A percentile compares a stretch with the other conserved stretches of the same genome.
These are phyloP conservation scores for Micoletzkya japonica DNA, from an alignment of 2,888 invertebrate genomes.

Conservation along the genomic window DNA sequence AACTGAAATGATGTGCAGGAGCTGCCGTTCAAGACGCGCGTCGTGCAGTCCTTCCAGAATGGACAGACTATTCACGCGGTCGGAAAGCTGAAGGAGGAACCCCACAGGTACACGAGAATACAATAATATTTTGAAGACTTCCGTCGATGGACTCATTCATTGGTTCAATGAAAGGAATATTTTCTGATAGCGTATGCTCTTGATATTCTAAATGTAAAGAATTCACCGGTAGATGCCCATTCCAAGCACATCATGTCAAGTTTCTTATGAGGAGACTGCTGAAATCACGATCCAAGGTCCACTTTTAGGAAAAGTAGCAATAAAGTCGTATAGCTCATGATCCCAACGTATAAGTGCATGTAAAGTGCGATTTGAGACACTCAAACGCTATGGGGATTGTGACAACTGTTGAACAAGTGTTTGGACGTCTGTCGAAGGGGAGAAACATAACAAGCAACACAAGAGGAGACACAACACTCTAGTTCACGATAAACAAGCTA, in stretches of 20 bases:
- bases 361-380: too few relatives aligned
- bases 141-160: background rate
- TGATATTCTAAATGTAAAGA: too few relatives aligned
- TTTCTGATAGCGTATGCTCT: too few relatives aligned
- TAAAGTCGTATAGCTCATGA: too few relatives aligned
- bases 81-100: constrained; percentile 57
- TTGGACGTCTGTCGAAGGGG: background rate
- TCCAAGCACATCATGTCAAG: too few relatives aligned
- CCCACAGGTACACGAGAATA: constrained; percentile 49
- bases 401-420: background rate
- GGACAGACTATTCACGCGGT: constrained; percentile 62
- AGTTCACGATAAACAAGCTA: background rate
- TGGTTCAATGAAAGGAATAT: too few relatives aligned
- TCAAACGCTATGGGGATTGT: background rate
- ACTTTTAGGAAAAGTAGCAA: too few relatives aligned
- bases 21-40: constrained; percentile 62
- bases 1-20: constrained; percentile 38
- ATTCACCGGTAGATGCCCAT: too few relatives aligned
- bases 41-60: constrained; percentile 58
- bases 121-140: too few relatives aligned
- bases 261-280: too few relatives aligned
- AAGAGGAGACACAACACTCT: background rate
- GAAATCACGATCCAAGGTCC: too few relatives aligned
- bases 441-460: background rate
- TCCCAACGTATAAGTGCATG: too few relatives aligned